Evolutionary conservation across 2,797 vertebrate genomes (phyloP), one percentile per base, ranked within the genome.

Genomic region (Philypnodon macrostomus): DNA sequence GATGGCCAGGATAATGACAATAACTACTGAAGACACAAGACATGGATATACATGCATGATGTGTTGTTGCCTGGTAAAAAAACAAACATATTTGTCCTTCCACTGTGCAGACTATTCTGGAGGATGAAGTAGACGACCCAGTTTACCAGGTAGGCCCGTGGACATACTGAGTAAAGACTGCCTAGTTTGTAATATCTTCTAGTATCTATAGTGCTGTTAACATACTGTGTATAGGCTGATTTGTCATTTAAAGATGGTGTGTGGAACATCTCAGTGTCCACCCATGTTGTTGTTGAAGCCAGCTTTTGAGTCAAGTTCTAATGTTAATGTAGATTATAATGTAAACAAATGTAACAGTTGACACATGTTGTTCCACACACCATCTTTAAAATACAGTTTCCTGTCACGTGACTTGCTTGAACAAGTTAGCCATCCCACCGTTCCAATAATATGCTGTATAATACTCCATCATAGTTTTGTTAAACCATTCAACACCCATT

Each of bases 111-210:
- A 98, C 95, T 75, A 98, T 98, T 89, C 89, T 98, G 87, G 96
- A 98, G 88, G 96, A 98, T 55, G 96, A 98, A 89, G 93, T 95
- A 75, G 96, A 98, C 79, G 96, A 98, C 78, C 96, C 96, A 19
- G 94, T 98, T 21, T 98, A 98, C 90, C 96, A 98, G 96, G 96
- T 98, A 94, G 91, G 89, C 70, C 48, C 19, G 8, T 4, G 4
- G 57, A 37, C 57, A 42, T 72, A 55, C 50, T 38, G 42, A 26
- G 11, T 0, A 47, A 48, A 53, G 53, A 35, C 55, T 41, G 61
- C 59, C 36, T 45, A n/a, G n/a, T 60, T 16, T 57, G 39, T 53
- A 44, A 67, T 31, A 55, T 51, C 58, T 62, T 40, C 57, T 13
- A 54, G 63, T 58, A 67, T 71, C 53, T 58, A 59, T 55, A 38